Evolutionary conservation across 2,888 invertebrate species (phyloP), one percentile per base, ranked within the genome.

Genomic region (Meghimatium bilineatum): DNA sequence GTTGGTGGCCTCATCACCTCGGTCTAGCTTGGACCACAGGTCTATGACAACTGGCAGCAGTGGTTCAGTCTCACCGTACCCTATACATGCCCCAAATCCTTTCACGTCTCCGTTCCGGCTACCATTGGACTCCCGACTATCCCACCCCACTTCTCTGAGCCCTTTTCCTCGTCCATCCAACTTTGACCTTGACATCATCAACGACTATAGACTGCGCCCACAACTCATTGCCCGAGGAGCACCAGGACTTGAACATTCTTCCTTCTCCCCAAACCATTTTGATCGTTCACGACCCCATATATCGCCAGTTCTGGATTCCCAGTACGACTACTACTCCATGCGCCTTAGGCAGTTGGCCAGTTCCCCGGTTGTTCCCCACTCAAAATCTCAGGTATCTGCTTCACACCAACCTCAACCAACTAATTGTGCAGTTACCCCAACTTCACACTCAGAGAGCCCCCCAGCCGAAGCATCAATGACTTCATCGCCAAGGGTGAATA

Each of bases 311-410:
- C 74, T 86, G 69, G 87, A 86, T 56, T 71, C 83, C 17, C 84
- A 86, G 81, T 84, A 87, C 96, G 98, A 98, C 96, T 98, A 98
- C 96, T 99, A 98, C 96, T 98, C 98, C 95, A 98, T 98, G 96
- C 96, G 98, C 96, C 96, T 98, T 96, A 97, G 98, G 95, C 98
- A 98, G 96, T 96, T 98, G 95, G 98, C 98, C 95, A 96, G 96
- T 80, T 92, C 93, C 63, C 91, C 92, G 76, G 84, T 69, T 12
- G 63, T 34, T 26, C 71, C 74, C 34, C 56, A 67, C 12, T 38
- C 56, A 38, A 84, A 80, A 60, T 44, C 75, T 20, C 75, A 32
- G 67, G 49, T 74, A 74, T 91, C 89, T 87, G 90, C 88, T 87
- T 91, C 56, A 88, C 83, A 80, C 56, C 52, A 56, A 26, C 52